Evolutionary conservation across 2,888 invertebrate genomes (phyloP).

Genomic region (Dynastes tityus): DNA sequence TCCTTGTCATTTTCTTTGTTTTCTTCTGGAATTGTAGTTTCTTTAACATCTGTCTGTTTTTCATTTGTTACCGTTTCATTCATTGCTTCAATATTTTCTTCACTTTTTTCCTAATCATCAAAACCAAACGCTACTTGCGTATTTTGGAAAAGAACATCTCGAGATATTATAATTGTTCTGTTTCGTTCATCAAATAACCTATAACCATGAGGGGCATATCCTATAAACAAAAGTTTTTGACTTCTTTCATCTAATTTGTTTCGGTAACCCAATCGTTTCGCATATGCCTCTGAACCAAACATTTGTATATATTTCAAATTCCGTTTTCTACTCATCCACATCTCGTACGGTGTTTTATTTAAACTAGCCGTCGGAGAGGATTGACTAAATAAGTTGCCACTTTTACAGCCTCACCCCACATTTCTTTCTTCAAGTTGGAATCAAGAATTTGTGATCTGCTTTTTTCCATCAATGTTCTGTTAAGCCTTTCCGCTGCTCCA

Average conservation of each 20-base stretch:
- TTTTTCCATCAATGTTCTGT: no score
- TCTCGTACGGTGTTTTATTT: no score
- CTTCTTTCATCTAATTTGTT: no score
- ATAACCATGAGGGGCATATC: no score
- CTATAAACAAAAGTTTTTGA: background rate
- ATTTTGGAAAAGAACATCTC: background rate
- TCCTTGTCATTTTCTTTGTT: no score
- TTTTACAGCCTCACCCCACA: background rate
- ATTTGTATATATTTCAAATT: background rate
- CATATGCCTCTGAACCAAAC: background rate
- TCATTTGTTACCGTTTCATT: no score
- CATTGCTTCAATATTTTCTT: no score
- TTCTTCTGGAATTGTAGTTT: no score
- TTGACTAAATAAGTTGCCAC: background rate
- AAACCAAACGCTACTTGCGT: background rate
- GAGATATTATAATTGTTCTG: background rate
- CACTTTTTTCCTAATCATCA: no score
- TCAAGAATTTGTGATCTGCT: no score
- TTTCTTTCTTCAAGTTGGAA: background rate
- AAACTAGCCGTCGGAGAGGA: background rate
- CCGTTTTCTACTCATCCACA: constrained; percentile 21
- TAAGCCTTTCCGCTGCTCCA: background rate
- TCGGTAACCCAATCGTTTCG: background rate
- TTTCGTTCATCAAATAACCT: background rate
- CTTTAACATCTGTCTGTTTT: no score